Percentiles rank a stretch among this genome's conserved stretches.
phyloP scores from a whole-genome alignment of 2,888 invertebrate species.

The Dorcus parallelipipedus region DNA sequence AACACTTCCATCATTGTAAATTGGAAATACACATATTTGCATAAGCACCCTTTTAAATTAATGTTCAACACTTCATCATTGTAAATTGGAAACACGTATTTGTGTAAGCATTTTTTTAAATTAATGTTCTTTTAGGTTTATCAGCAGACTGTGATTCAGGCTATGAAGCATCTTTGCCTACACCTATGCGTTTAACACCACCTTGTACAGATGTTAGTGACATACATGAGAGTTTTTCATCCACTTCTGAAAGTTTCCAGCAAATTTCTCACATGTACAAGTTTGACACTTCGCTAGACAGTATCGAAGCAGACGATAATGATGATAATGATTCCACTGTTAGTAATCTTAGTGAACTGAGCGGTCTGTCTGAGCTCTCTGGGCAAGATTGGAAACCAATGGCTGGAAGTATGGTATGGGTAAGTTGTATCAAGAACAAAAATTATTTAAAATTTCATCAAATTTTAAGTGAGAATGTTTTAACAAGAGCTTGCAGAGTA shows the following conservation, averaged over 20 bases:
- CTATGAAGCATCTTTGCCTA: slow-evolving; percentile 40
- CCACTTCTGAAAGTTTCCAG: slow-evolving; percentile 28
- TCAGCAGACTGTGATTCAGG: slow-evolving; percentile 45
- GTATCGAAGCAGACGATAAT: slow-evolving; percentile 35
- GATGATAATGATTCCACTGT: slow-evolving; percentile 51
- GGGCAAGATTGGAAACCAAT: slow-evolving; percentile 68
- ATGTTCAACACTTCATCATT: neutral
- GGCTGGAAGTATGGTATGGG: slow-evolving; percentile 53
- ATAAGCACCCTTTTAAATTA: neutral
- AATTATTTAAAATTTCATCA: no score
- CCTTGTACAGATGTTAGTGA: slow-evolving; percentile 29
- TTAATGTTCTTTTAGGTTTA: slow-evolving; percentile 27
- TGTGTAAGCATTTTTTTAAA: no score
- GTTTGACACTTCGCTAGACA: slow-evolving; percentile 39
- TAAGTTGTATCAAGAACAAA: slow-evolving; percentile 27
- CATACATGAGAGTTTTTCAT: slow-evolving; percentile 30
- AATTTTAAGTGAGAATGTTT: no score
- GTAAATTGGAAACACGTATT: no score
- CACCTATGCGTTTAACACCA: slow-evolving; percentile 36
- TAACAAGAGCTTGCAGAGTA: no score
- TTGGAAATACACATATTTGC: no score
- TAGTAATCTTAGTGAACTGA: slow-evolving; percentile 57
- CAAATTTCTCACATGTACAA: slow-evolving; percentile 29
- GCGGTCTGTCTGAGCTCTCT: slow-evolving; percentile 64
- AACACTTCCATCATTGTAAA: no score